phyloP scores from a whole-genome alignment of 1,140 invertebrate genomes.

The Caerostris extrusa region DNA sequence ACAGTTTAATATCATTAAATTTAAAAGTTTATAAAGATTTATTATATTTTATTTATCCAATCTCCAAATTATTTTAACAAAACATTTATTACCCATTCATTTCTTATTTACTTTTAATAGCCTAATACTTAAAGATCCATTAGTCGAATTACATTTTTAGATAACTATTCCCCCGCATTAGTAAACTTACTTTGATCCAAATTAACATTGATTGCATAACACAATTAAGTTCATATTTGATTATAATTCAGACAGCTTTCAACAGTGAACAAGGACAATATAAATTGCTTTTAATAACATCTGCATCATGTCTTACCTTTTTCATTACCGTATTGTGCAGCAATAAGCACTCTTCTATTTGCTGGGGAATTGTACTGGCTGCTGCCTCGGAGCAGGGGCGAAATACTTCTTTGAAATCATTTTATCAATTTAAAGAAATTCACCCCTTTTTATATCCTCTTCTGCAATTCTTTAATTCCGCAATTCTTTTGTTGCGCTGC shows the following conservation, averaged over 20 bases:
- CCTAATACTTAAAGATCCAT: too few relatives aligned
- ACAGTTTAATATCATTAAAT: too few relatives aligned
- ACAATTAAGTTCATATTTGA: neutral
- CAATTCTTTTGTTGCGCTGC: neutral
- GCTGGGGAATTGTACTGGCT: neutral
- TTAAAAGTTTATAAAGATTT: too few relatives aligned
- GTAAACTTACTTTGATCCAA: neutral
- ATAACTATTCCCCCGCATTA: too few relatives aligned
- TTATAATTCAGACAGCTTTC: neutral
- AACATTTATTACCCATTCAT: too few relatives aligned
- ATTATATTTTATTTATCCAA: too few relatives aligned
- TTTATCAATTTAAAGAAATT: constrained; percentile 27
- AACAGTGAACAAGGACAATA: neutral
- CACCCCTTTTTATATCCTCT: neutral
- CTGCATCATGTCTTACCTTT: neutral
- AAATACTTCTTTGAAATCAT: neutral
- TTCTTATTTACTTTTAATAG: too few relatives aligned
- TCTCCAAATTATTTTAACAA: too few relatives aligned
- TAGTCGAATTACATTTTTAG: too few relatives aligned
- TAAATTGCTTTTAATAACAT: constrained; percentile 34
- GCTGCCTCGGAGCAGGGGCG: neutral
- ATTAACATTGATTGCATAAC: neutral
- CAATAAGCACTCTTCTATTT: neutral
- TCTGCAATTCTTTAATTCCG: too few relatives aligned
- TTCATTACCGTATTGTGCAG: too few relatives aligned